Evolutionary conservation across 2,888 invertebrate species (phyloP).

Genomic region (Augiades crinisus): DNA sequence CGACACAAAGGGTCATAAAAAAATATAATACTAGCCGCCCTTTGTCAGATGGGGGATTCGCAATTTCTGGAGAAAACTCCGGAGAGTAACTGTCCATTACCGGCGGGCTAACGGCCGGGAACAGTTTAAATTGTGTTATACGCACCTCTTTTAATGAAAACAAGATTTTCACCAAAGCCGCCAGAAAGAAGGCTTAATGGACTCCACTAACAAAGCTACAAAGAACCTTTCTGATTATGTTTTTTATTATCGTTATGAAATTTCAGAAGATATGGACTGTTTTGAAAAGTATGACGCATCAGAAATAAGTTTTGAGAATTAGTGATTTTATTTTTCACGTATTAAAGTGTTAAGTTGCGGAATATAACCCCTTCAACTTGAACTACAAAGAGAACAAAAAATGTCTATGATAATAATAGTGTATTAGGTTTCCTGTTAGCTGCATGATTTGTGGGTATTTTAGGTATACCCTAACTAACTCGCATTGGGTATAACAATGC

Average conservation of each 20-base stretch:
- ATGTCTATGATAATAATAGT: too few species aligned
- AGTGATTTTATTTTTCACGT: too few species aligned
- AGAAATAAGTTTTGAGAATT: not conserved
- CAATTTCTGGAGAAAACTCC: slow-evolving; percentile 41
- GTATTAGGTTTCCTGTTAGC: too few species aligned
- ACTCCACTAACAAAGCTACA: slow-evolving; percentile 40
- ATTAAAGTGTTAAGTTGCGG: too few species aligned
- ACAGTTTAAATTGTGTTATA: slow-evolving; percentile 46
- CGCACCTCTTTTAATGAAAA: slow-evolving; percentile 39
- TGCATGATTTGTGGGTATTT: too few species aligned
- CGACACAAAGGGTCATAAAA: slow-evolving; percentile 48
- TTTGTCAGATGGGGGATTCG: slow-evolving; percentile 43
- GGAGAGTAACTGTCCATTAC: slow-evolving; percentile 43
- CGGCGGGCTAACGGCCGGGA: slow-evolving; percentile 40
- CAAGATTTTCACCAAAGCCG: slow-evolving; percentile 34
- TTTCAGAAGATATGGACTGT: not conserved
- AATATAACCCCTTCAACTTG: too few species aligned
- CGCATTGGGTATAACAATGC: too few species aligned
- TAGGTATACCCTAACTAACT: too few species aligned
- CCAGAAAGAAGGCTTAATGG: slow-evolving; percentile 39
- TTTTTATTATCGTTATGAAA: not conserved
- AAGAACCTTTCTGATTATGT: slow-evolving; percentile 7
- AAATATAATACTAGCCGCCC: slow-evolving; percentile 46
- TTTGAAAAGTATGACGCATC: too few species aligned
- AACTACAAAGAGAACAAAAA: too few species aligned